Evolutionary conservation across 2,888 invertebrate genomes (phyloP).

Genomic region (Oscheius sp.): DNA sequence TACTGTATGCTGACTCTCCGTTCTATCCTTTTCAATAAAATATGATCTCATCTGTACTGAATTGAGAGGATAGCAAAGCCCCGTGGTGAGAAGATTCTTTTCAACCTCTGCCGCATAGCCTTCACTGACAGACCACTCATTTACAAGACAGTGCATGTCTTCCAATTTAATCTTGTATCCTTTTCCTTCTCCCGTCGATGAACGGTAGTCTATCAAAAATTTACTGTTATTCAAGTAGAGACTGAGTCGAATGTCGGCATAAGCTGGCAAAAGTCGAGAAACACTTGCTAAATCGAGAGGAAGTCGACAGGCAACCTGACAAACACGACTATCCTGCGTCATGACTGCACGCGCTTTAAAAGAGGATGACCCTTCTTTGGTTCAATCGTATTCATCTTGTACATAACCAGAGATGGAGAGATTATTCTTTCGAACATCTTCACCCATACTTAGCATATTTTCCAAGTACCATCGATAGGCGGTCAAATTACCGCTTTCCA

Average conservation of each 20-base stretch:
- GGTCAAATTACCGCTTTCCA: not conserved
- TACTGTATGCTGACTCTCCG: no score
- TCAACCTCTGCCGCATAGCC: no score
- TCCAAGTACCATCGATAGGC: constrained; percentile 7
- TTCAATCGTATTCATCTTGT: not conserved
- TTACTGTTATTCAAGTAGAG: not conserved
- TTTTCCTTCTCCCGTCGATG: no score
- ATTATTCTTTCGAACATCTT: not conserved
- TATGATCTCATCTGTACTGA: no score
- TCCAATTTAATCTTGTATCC: no score
- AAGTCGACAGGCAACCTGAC: not conserved
- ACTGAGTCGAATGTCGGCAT: not conserved
- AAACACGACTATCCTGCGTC: not conserved
- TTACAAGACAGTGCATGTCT: no score
- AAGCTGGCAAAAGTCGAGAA: not conserved
- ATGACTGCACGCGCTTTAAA: not conserved
- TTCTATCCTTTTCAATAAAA: no score
- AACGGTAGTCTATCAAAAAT: no score
- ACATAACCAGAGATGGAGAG: not conserved
- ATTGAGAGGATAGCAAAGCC: no score
- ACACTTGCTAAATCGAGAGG: not conserved
- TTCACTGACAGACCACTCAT: no score
- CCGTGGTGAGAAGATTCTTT: no score
- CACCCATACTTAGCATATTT: not conserved
- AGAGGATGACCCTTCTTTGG: not conserved